Conservation (phyloP, 2,888 invertebrate genomes). For the Eucriotettix oculatus region DNA sequence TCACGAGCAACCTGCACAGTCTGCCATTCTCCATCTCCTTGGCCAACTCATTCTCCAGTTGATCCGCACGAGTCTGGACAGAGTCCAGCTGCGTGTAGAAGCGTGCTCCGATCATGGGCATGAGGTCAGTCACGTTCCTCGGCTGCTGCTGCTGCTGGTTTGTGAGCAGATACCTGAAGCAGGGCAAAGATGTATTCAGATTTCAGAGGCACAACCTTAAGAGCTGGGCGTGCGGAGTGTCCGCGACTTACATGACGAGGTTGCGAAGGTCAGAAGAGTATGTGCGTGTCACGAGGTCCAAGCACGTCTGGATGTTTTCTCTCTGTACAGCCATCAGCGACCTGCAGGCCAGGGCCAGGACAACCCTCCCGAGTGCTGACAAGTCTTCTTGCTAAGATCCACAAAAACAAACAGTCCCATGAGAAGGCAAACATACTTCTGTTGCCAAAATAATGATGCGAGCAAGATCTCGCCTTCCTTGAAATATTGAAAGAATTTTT, state of each 20-base stretch:
- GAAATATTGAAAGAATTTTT: too few relatives aligned
- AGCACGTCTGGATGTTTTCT: constrained; percentile 72
- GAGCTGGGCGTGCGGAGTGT: too few relatives aligned
- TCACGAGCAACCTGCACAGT: constrained; percentile 75
- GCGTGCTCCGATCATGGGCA: constrained; percentile 98
- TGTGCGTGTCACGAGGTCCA: constrained; percentile 75
- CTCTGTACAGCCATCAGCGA: constrained; percentile 71
- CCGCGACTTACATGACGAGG: constrained; percentile 61
- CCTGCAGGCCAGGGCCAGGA: constrained; percentile 86
- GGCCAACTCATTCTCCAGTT: constrained; percentile 75
- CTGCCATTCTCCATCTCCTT: constrained; percentile 93
- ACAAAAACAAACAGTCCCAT: too few relatives aligned
- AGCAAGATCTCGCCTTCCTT: too few relatives aligned
- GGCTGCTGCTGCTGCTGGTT: constrained; percentile 32
- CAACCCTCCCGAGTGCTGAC: constrained; percentile 74
- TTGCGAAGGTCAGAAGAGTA: constrained; percentile 92
- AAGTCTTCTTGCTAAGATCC: constrained; percentile 70
- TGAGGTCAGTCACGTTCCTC: constrained; percentile 82
- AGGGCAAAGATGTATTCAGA: too few relatives aligned
- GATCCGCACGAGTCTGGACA: constrained; percentile 71
- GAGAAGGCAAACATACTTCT: too few relatives aligned
- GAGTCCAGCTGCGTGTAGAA: constrained; percentile 93
- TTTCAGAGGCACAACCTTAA: background rate
- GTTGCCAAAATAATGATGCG: too few relatives aligned
- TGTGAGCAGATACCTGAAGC: constrained; percentile 52